A percentile compares a stretch with the other conserved stretches of the same genome.
Evolutionary conservation across 2,113 vertebrate genomes (phyloP).

Genomic region (Himantopus leucocephalus): DNA sequence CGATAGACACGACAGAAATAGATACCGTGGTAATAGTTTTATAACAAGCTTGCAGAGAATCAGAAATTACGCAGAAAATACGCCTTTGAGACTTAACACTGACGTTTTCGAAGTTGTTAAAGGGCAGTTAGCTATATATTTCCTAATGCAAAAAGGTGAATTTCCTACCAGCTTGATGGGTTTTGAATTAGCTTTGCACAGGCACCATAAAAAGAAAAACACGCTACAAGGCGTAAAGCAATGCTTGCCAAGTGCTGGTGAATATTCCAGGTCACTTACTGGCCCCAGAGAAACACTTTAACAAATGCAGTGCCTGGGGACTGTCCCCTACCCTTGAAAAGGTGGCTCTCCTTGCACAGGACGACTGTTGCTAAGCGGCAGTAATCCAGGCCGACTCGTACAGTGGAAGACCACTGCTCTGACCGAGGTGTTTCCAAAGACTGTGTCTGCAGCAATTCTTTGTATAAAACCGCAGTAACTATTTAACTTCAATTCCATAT

Average conservation of each 20-base stretch:
- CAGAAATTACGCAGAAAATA: background rate
- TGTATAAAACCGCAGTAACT: accelerated
- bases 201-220: background rate
- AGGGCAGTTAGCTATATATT: background rate
- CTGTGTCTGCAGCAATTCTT: background rate
- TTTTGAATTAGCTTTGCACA: background rate
- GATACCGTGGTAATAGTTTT: background rate
- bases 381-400: accelerated
- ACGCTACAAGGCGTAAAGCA: accelerated
- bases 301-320: background rate
- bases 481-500: accelerated
- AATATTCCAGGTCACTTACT: accelerated
- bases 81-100: accelerated
- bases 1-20: accelerated
- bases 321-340: background rate
- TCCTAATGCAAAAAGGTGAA: background rate
- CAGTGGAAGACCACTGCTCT: accelerated
- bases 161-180: background rate
- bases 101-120: background rate
- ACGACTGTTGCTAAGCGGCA: accelerated
- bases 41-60: background rate
- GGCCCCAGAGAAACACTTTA: background rate
- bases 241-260: background rate
- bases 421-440: background rate
- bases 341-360: no score